phyloP scores from a whole-genome alignment of 2,113 vertebrate species.

The Leiothrix lutea region DNA sequence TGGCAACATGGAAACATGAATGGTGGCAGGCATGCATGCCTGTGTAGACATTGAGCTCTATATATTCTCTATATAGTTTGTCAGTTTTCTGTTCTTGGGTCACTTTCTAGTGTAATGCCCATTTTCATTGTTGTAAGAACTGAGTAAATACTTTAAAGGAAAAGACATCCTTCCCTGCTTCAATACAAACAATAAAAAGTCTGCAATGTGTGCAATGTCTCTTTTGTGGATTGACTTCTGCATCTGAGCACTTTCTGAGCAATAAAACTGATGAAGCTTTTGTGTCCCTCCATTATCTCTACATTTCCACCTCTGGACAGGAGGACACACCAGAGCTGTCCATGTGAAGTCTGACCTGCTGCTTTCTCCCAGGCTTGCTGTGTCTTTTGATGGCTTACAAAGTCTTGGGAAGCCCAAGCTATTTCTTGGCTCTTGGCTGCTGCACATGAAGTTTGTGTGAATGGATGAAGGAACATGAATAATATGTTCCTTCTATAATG shows the following conservation, averaged over 20 bases:
- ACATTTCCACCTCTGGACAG: background rate
- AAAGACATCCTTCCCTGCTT: background rate
- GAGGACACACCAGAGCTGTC: background rate
- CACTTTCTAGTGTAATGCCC: background rate
- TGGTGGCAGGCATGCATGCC: background rate
- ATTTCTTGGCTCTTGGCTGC: background rate
- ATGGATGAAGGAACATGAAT: background rate
- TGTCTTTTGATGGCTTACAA: background rate
- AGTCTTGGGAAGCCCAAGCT: background rate
- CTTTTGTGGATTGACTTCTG: background rate
- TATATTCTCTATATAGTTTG: background rate
- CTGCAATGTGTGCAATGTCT: background rate
- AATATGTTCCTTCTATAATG: background rate
- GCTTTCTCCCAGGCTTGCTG: background rate
- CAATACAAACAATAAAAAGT: background rate
- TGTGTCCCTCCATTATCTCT: background rate
- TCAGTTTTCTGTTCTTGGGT: background rate
- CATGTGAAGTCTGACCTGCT: background rate
- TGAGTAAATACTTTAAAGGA: background rate
- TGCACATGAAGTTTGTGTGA: background rate
- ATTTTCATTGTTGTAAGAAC: background rate
- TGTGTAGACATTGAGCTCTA: background rate
- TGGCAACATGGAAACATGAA: background rate
- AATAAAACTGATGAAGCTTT: constrained; percentile 4
- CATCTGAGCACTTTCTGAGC: background rate